phyloP scores from a whole-genome alignment of 2,888 invertebrate species.

The Hyposoter didymator region DNA sequence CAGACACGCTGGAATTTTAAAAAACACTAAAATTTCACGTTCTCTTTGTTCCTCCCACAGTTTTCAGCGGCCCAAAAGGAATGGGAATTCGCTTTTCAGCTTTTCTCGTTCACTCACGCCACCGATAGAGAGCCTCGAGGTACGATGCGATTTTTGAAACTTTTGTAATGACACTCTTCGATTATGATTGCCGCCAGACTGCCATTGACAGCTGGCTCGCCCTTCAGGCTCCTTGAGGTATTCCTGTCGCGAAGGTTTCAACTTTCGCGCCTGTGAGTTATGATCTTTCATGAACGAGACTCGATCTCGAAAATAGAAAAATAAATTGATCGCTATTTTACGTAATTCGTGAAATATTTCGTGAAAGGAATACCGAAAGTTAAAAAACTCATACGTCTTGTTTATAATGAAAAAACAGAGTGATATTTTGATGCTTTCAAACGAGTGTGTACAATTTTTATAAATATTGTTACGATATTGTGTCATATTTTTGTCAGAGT shows the following conservation, averaged over 20 bases:
- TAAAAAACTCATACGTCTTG: constrained; percentile 40
- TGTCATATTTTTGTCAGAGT: constrained; percentile 57
- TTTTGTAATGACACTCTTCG: constrained; percentile 12
- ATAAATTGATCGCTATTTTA: too few relatives aligned
- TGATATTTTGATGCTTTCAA: constrained; percentile 58
- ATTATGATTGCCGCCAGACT: constrained; percentile 11
- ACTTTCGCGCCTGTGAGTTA: too few relatives aligned
- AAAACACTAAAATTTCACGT: not conserved
- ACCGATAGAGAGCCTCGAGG: not conserved
- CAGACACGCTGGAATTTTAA: too few relatives aligned
- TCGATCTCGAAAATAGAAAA: too few relatives aligned
- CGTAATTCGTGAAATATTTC: too few relatives aligned
- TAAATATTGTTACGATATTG: constrained; percentile 52
- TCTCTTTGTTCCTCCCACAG: not conserved
- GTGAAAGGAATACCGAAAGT: not conserved
- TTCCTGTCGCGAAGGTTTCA: too few relatives aligned
- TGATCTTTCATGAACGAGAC: too few relatives aligned
- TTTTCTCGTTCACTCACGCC: not conserved
- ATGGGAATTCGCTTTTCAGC: not conserved
- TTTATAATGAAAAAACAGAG: constrained; percentile 49
- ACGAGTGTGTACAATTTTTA: constrained; percentile 55
- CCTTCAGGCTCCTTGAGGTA: not conserved
- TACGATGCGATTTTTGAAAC: not conserved
- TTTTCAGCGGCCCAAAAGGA: not conserved
- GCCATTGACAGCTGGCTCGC: not conserved